Conservation (phyloP, 2,113 vertebrate genomes). For the Oenanthe oenanthe region DNA sequence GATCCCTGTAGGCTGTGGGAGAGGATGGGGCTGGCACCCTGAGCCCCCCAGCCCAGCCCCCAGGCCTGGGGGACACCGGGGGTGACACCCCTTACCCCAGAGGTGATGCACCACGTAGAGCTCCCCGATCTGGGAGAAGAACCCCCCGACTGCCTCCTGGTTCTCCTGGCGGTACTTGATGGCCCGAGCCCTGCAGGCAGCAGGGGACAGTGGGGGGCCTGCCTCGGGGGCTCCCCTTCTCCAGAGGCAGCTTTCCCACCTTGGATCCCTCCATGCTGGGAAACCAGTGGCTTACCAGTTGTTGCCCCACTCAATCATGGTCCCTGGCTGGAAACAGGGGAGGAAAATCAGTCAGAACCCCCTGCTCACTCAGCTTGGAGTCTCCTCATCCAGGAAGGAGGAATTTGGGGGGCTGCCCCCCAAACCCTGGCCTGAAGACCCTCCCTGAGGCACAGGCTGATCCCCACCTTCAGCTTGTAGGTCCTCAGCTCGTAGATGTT, state of each 20-base stretch:
- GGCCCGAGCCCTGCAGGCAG: slow-evolving; percentile 84
- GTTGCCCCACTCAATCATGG: slow-evolving; percentile 99
- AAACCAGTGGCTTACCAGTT: slow-evolving; percentile 84
- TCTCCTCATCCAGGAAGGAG: too few relatives aligned
- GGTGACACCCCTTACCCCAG: slow-evolving; percentile 83
- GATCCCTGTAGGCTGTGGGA: slow-evolving; percentile 86
- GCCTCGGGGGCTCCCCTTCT: rapidly evolving
- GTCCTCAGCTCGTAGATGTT: slow-evolving; percentile 93
- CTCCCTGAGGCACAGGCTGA: rapidly evolving
- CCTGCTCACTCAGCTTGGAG: rapidly evolving
- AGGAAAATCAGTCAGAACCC: not conserved
- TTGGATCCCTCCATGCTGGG: rapidly evolving
- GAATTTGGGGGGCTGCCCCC: rapidly evolving
- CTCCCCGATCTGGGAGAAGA: slow-evolving; percentile 95
- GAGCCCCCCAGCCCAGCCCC: not conserved
- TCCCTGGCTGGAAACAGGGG: slow-evolving; percentile 85
- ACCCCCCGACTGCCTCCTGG: slow-evolving; percentile 93
- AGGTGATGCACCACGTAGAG: slow-evolving; percentile 95
- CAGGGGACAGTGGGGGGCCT: not conserved
- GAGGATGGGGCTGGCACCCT: not conserved
- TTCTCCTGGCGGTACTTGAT: slow-evolving; percentile 93
- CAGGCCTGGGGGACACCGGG: rapidly evolving
- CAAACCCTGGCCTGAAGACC: rapidly evolving
- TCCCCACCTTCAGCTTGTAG: slow-evolving; percentile 87
- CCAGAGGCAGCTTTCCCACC: not conserved